Percentiles rank a stretch among this genome's conserved stretches.
These are phyloP conservation scores for Sebastes fasciatus DNA, from an alignment of 2,113 vertebrate genomes.

Conservation along the genomic window DNA sequence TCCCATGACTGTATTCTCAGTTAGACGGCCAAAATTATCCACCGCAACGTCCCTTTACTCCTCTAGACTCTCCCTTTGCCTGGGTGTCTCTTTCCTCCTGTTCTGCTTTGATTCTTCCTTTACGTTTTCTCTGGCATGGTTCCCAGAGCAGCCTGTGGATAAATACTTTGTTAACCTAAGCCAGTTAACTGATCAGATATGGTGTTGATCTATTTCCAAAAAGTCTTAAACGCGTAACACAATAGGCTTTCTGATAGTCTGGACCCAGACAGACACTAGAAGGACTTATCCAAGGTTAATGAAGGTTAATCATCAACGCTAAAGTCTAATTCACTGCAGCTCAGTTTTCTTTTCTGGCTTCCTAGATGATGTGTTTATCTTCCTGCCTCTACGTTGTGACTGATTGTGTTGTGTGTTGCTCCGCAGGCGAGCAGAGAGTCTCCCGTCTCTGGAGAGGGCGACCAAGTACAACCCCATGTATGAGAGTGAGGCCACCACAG, in stretches of 20 bases:
- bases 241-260: conserved; percentile 31
- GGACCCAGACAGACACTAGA: conserved; percentile 19
- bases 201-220: conserved; percentile 43
- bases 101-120: conserved; percentile 11
- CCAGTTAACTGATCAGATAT: conserved; percentile 51
- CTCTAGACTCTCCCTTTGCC: not conserved
- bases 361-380: not conserved
- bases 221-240: conserved; percentile 36
- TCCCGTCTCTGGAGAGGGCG: conserved; percentile 90
- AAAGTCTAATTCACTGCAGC: not conserved
- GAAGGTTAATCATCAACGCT: conserved; percentile 30
- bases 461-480: conserved; percentile 94
- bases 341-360: not conserved
- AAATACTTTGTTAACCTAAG: conserved; percentile 36
- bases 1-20: conserved; percentile 12
- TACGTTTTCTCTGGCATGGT: conserved; percentile 7
- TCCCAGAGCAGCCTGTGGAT: conserved; percentile 18
- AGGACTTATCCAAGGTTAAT: conserved; percentile 17
- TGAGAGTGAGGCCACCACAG: conserved; percentile 88
- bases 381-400: not conserved
- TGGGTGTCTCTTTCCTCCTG: not conserved
- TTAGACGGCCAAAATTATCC: conserved; percentile 14
- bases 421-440: conserved; percentile 87
- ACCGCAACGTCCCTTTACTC: not conserved
- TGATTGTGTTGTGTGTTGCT: conserved; percentile 21